Percentiles rank a stretch among this genome's conserved stretches.
Evolutionary conservation across 2,113 vertebrate species (phyloP).

Genomic region (Prinia subflava): DNA sequence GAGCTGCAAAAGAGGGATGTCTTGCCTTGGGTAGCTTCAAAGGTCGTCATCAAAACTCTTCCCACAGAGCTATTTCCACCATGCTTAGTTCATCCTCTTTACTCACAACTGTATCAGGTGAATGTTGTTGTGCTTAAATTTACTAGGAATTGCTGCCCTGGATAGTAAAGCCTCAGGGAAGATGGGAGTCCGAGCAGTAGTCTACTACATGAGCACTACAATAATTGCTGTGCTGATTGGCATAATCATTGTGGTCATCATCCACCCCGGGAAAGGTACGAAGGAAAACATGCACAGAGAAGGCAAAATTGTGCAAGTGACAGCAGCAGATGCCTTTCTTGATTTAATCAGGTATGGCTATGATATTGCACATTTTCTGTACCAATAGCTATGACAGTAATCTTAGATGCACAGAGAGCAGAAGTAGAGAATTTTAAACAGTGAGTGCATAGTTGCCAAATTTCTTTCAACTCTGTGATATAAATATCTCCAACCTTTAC

Average conservation of each 20-base stretch:
- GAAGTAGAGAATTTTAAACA: neutral
- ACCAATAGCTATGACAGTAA: neutral
- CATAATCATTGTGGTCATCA: slow-evolving; percentile 93
- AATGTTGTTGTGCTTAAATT: slow-evolving; percentile 66
- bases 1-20: neutral
- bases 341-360: slow-evolving; percentile 90
- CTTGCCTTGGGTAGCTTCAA: neutral
- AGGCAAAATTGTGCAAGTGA: slow-evolving; percentile 87
- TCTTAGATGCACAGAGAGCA: neutral
- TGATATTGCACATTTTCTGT: slow-evolving; percentile 1
- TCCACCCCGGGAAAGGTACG: slow-evolving; percentile 92
- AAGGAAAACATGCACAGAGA: slow-evolving; percentile 88
- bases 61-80: neutral
- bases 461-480: neutral
- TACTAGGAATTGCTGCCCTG: slow-evolving; percentile 90
- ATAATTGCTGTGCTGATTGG: slow-evolving; percentile 94
- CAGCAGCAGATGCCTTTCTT: slow-evolving; percentile 92
- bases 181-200: slow-evolving; percentile 92
- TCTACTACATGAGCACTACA: slow-evolving; percentile 96
- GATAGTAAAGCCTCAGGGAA: slow-evolving; percentile 94
- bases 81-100: neutral
- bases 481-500: neutral
- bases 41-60: neutral
- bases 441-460: neutral
- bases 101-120: neutral